Evolutionary conservation across 1,140 invertebrate species (phyloP), one percentile per base, ranked within the genome.

Genomic region (Drosophila nikananu): DNA sequence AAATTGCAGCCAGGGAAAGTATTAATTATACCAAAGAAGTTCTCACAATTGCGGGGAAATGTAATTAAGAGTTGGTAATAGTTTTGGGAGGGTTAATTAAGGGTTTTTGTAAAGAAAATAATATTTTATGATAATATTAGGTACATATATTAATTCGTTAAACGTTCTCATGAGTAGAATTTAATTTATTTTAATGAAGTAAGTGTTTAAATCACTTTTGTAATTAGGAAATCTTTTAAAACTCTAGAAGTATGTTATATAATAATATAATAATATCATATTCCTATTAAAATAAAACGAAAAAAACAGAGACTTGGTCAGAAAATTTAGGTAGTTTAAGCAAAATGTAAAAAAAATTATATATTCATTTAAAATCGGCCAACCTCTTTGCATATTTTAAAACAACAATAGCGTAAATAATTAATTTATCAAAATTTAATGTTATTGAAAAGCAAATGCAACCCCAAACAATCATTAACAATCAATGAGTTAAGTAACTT

Each of bases 11-110:
- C 8, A 44, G 48, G 48, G 49, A 71, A 71, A 70, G 67, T 25
- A 72, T 72, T 72, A 72, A 73, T 73, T 52, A 35, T 52, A 23
- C 23, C 21, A 12, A 27, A 27, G 3, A 12, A 5, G 35, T 41
- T 42, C 46, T 23, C 41, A 58, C 54, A 57, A 57, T 39, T 57
- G 54, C 23, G 23, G 15, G 15, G 15, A 39, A 17, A 5, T 23
- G 15, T 39, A 39, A 39, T 39, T 23, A 37, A 55, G 23, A 55
- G 13, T 23, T 21, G 19, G 15, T 35, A 55, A 37, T 23, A 3
- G 32, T 21, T 55, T 55, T 54, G 32, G 30, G 19, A 30, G 5
- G 3, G 12, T 6, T 73, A 12, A 30, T 27, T 21, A 10, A 21
- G 15, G 21, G 15, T 13, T 39, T 41, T 39, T 19, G 12, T 13